Evolutionary conservation across 1,140 invertebrate species (phyloP).

Genomic region (Colletes gigas): DNA sequence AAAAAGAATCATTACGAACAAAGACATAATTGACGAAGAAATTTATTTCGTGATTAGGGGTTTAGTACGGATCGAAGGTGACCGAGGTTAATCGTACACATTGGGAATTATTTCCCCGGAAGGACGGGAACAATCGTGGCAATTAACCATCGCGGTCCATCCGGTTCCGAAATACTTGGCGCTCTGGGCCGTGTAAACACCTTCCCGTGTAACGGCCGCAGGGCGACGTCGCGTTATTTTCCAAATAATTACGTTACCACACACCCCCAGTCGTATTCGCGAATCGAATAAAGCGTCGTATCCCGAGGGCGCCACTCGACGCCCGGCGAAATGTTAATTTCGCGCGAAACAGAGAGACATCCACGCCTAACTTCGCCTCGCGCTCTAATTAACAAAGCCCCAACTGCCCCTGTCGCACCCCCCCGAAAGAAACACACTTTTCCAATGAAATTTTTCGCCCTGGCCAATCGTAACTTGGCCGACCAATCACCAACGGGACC

Average conservation of each 20-base stretch:
- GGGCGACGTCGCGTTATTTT: slow-evolving; percentile 1
- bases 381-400: slow-evolving; percentile 26
- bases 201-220: background rate
- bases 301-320: slow-evolving; percentile 5
- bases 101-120: background rate
- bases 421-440: background rate
- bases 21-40: no score
- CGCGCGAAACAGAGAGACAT: background rate
- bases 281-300: slow-evolving; percentile 7
- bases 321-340: slow-evolving; percentile 18
- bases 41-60: no score
- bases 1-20: no score
- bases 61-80: no score
- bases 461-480: background rate
- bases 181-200: background rate
- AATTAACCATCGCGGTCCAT: background rate
- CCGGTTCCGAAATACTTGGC: background rate
- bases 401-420: background rate
- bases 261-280: background rate
- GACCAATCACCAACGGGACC: background rate
- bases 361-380: slow-evolving; percentile 5
- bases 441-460: background rate
- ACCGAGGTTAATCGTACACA: no score
- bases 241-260: slow-evolving; percentile 13
- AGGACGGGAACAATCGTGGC: background rate